Conservation (phyloP, 1,140 invertebrate species). For the Scaptomyza hsui region DNA sequence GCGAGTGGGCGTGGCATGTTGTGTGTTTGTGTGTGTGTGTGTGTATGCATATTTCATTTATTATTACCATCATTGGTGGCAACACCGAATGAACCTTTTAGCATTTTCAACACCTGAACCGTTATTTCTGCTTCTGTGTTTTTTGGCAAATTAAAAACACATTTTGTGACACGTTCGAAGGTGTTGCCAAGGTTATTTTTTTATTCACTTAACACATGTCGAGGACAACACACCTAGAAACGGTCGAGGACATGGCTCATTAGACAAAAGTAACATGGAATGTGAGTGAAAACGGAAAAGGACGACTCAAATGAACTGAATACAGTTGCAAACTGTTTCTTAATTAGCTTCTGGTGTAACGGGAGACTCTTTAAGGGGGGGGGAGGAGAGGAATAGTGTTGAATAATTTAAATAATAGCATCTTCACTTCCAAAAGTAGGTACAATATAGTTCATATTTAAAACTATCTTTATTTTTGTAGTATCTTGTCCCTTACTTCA, state of each 20-base stretch:
- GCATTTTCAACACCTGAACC: conserved; percentile 69
- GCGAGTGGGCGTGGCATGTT: background rate
- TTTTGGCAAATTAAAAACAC: conserved; percentile 71
- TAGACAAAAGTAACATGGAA: conserved; percentile 35
- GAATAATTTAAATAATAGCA: too few species aligned
- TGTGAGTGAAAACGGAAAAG: background rate
- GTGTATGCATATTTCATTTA: conserved; percentile 42
- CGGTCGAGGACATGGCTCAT: conserved; percentile 55
- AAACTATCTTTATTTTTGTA: too few species aligned
- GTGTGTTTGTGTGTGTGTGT: conserved; percentile 50
- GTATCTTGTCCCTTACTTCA: too few species aligned
- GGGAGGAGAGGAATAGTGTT: background rate
- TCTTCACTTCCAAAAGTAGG: too few species aligned
- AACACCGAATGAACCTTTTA: conserved; percentile 40
- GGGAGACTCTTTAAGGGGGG: background rate
- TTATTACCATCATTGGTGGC: conserved; percentile 30
- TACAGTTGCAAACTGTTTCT: background rate
- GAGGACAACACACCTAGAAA: conserved; percentile 19
- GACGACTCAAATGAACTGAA: conserved; percentile 9
- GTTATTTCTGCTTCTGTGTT: conserved; percentile 10
- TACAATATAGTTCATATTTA: too few species aligned
- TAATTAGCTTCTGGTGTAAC: conserved; percentile 23
- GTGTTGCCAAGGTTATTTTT: conserved; percentile 34
- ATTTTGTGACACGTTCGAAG: conserved; percentile 58
- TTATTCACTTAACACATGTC: conserved; percentile 53